Percentiles rank a stretch among this genome's conserved stretches.
Conservation (phyloP, 1,140 invertebrate species). For the Zophobas morio region DNA sequence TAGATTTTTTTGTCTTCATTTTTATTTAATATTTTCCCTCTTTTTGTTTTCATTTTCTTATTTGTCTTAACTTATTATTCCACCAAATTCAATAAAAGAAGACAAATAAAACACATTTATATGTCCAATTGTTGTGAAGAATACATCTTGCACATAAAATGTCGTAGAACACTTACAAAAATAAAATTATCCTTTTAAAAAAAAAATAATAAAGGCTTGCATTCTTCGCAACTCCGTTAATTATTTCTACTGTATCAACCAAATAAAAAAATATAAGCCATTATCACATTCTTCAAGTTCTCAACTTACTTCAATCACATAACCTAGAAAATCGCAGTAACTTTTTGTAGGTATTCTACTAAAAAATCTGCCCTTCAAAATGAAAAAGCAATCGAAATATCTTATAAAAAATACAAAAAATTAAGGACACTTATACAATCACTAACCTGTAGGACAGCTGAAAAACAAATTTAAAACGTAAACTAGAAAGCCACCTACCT, state of each 20-base stretch:
- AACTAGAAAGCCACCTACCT: slow-evolving; percentile 64
- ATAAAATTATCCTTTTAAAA: neutral
- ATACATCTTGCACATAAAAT: too few relatives aligned
- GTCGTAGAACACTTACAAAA: slow-evolving; percentile 9
- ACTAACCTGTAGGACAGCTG: slow-evolving; percentile 64
- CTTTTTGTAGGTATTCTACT: slow-evolving; percentile 6
- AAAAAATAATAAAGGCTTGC: too few relatives aligned
- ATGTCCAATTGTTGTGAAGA: slow-evolving; percentile 3
- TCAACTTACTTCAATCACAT: neutral
- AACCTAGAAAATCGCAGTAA: neutral
- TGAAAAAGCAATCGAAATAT: neutral
- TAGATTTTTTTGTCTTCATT: too few relatives aligned
- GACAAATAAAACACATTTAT: neutral
- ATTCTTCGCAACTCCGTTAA: too few relatives aligned
- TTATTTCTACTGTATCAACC: too few relatives aligned
- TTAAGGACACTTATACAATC: slow-evolving; percentile 45
- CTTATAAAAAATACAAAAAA: slow-evolving; percentile 12
- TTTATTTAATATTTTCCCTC: too few relatives aligned
- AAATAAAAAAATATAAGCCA: neutral
- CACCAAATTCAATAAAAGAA: too few relatives aligned
- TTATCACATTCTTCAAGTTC: neutral
- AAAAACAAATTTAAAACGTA: slow-evolving; percentile 59
- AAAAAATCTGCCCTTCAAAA: neutral
- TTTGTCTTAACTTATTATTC: too few relatives aligned
- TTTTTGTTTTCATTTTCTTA: too few relatives aligned